Conservation (phyloP, 1,140 invertebrate species). For the Solenopsis invicta region DNA sequence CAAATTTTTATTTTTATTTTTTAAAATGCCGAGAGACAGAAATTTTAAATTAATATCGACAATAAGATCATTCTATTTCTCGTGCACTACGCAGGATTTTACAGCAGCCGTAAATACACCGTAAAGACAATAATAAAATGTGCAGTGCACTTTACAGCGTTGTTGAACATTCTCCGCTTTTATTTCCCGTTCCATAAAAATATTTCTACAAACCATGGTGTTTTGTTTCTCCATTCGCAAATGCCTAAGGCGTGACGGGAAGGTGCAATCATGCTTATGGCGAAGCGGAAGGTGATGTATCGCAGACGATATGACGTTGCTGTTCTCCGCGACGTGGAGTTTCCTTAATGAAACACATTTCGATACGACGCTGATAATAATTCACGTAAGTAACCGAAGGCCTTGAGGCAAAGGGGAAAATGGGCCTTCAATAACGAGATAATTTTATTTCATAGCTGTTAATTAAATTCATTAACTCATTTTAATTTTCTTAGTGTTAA, state of each 20-base stretch:
- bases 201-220: not conserved
- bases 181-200: not conserved
- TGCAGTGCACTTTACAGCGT: not conserved
- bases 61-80: not conserved
- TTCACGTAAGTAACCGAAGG: not conserved
- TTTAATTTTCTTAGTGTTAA: not conserved
- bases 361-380: not conserved
- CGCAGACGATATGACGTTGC: not conserved
- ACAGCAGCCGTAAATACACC: not conserved
- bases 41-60: not conserved
- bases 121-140: conserved; percentile 29
- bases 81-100: not conserved
- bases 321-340: not conserved
- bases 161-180: not conserved
- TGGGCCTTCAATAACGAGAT: not conserved
- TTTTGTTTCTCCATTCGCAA: conserved; percentile 9
- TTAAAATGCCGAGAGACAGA: not conserved
- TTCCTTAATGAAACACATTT: conserved; percentile 6
- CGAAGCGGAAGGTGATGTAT: not conserved
- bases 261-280: conserved; percentile 23
- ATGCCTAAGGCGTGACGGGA: conserved; percentile 1
- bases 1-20: not conserved
- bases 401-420: not conserved
- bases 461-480: not conserved
- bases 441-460: not conserved